Base-by-base conservation (phyloP, 2,113 vertebrate genomes). In the Burhinus oedicnemus region DNA sequence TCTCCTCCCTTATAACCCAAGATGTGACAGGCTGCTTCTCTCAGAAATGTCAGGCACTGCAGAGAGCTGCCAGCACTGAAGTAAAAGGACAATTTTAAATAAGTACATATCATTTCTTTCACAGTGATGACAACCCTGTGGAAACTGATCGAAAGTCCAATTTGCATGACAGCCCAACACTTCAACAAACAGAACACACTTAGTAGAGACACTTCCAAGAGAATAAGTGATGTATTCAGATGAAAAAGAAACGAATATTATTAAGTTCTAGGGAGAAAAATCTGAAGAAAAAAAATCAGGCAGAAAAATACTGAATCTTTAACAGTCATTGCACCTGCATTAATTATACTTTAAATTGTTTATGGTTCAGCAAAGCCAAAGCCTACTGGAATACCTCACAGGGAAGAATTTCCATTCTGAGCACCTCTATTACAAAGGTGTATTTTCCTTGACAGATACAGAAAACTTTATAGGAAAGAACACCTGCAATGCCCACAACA, bases 51-150 rank as follows among this genome's bases (percentile, higher is more conserved):
- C 76, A 91, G 60, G n/a, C 52, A 84, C 84, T 86, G 83, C 74
- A 80, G 77, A 95, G 82, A 93, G 79, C 90, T 97, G 90, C 86
- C 94, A 95, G 78, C 72, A 82, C 60, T 75, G n/a, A 95, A 96
- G 66, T 61, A 89, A 95, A 97, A 96, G 69, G 82, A 95, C 71
- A 68, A 95, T 94, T 97, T 94, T 86, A 96, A 96, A 57, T 93
- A 96, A 95, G 75, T 51, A 94, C 77, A 45, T 76, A 92, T 89
- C 2, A 78, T 80, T 87, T 93, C 76, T 90, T 97, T 95, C 90
- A 70, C 69, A 82, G 72, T 78, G 96, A 87, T 92, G 84, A 96
- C 91, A 97, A 94, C 83, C 78, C 75, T 92, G 62, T 61, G 61
- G 83, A 97, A 94, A 78, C 74, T 40, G 61, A 95, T 26, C 95